A percentile compares a stretch with the other conserved stretches of the same genome.
phyloP scores from a whole-genome alignment of 2,113 vertebrate species.

The Albula goreensis region DNA sequence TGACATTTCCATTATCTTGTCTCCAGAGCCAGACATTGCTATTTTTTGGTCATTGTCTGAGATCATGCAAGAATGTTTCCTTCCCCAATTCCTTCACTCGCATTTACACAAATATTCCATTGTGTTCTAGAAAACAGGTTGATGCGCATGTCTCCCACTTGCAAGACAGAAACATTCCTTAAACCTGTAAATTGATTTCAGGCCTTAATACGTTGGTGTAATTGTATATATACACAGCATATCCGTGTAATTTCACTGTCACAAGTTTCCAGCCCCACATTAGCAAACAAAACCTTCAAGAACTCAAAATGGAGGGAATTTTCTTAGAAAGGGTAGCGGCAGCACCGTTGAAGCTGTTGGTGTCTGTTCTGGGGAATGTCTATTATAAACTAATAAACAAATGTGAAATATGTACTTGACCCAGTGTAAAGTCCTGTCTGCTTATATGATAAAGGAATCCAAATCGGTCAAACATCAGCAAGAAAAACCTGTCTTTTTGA shows the following conservation, averaged over 20 bases:
- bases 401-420: background rate
- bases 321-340: background rate
- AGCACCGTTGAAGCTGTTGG: background rate
- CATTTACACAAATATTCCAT: constrained; percentile 27
- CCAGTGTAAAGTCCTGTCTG: background rate
- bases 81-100: constrained; percentile 18
- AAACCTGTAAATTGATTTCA: background rate
- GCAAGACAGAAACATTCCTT: background rate
- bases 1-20: constrained; percentile 55
- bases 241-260: background rate
- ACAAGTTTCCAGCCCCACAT: background rate
- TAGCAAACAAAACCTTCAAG: background rate
- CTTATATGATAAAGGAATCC: background rate
- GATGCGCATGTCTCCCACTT: background rate
- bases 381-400: background rate
- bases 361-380: background rate
- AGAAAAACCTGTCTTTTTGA: background rate
- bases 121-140: background rate
- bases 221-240: no score
- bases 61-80: constrained; percentile 36
- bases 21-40: constrained; percentile 33
- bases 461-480: background rate
- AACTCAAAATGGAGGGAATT: background rate
- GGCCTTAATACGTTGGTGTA: no score
- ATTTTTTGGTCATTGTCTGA: constrained; percentile 56